Evolutionary conservation across 2,797 vertebrate genomes (phyloP), one percentile per base, ranked within the genome.

Genomic region (Cyclura pinguis): DNA sequence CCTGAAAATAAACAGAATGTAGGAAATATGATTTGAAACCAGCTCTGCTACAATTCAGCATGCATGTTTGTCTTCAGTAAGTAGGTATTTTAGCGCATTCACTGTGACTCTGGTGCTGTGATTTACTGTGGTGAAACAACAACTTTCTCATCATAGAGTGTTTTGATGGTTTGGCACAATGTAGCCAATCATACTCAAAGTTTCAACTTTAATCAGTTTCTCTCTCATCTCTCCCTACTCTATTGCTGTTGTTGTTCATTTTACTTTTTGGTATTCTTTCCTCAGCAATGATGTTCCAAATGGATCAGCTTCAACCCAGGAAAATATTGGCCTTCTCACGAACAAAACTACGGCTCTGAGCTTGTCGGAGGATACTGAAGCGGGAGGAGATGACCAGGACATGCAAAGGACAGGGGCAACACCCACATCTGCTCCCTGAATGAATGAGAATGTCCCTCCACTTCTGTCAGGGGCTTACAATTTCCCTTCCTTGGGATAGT

Each of bases 211-310:
- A 77, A 27, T 84, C 67, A 55, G 22, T 84, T n/a, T 90, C 85
- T 57, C 85, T 86, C 85, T 80, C 67, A 27, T 76, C 2, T 50
- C 80, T 57, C n/a, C 29, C 69, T 14, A 2, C 35, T 47, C 14
- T 0, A 18, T 52, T n/a, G 29, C 29, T 42, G 3, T 73, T 32
- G 50, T 29, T 77, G 57, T 67, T 73, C 67, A 38, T 80, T 85
- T 85, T 8, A 35, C 55, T 77, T 83, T 84, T 84, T 57, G 47
- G 22, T 88, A 4, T 81, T 32, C 84, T 73, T 38, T 84, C 90
- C 81, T 90, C 86, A 95, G 91, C 96, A 99, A 98, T 83, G 98
- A 99, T 94, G 98, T 99, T 96, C 98, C 99, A 0, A 99, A 99
- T 85, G 99, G 99, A 96, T 98, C 98, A 74, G 97, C 98, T 94